Conservation (phyloP, 2,113 vertebrate genomes). For the Petrocephalus zakoni region DNA sequence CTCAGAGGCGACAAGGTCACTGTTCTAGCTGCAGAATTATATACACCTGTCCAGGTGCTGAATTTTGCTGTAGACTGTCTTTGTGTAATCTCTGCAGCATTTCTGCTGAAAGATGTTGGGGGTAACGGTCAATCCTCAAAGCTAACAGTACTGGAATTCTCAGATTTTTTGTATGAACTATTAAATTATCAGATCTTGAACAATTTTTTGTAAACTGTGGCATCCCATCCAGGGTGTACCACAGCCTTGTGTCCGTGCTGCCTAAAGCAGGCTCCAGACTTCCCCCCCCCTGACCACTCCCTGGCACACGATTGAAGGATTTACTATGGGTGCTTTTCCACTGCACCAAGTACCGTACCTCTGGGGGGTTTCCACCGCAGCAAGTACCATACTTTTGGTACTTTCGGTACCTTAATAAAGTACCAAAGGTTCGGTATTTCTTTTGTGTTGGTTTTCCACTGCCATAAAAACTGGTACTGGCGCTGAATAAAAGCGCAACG, state of each 20-base stretch:
- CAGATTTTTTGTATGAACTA: not conserved
- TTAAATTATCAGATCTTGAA: not conserved
- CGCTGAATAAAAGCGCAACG: no score
- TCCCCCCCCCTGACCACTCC: not conserved
- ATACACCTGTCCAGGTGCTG: not conserved
- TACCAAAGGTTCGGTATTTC: no score
- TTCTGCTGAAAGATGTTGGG: not conserved
- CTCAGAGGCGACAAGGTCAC: not conserved
- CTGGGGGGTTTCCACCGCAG: no score
- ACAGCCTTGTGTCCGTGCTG: not conserved
- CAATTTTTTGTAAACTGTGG: not conserved
- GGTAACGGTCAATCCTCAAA: not conserved
- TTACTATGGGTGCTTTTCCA: not conserved
- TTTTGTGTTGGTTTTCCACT: no score
- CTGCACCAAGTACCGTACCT: no score
- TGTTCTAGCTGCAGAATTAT: not conserved
- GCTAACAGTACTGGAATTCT: not conserved
- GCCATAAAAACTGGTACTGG: no score
- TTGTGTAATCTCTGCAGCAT: not conserved
- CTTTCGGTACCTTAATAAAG: no score
- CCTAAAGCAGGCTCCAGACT: not conserved
- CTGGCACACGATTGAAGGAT: not conserved
- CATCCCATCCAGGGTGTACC: not conserved
- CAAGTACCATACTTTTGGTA: no score
- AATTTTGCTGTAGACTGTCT: not conserved